Conservation (phyloP, 2,113 vertebrate species). For the Mobula birostris region DNA sequence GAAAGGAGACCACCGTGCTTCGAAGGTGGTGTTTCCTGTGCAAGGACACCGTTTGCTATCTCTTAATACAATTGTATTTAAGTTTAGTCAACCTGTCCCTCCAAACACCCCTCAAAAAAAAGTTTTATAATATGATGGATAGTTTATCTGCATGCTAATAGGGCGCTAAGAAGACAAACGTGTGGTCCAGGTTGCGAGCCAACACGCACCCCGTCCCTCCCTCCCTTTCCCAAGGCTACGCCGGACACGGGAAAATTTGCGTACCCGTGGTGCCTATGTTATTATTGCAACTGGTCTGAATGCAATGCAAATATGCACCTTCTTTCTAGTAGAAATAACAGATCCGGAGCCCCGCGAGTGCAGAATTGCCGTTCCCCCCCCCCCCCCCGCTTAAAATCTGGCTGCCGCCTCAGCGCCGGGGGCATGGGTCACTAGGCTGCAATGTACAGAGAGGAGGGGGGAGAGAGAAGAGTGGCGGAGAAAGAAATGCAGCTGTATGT, state of each 20-base stretch:
- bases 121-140: too few species aligned
- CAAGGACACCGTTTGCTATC: not conserved
- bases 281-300: not conserved
- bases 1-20: not conserved
- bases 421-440: not conserved
- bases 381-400: not conserved
- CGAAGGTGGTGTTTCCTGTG: not conserved
- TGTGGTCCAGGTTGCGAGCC: too few species aligned
- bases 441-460: too few species aligned
- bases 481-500: not conserved
- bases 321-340: too few species aligned
- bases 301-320: not conserved
- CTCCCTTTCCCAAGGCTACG: not conserved
- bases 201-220: not conserved
- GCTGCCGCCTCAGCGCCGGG: not conserved
- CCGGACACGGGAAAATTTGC: not conserved
- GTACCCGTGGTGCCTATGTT: not conserved
- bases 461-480: too few species aligned
- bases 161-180: too few species aligned
- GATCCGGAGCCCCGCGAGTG: not conserved
- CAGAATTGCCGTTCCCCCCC: not conserved
- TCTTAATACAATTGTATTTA: not conserved
- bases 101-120: not conserved
- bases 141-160: not conserved
- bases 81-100: not conserved